Base-by-base conservation (phyloP, 2,888 invertebrate genomes). In the Cheilosia vernalis region DNA sequence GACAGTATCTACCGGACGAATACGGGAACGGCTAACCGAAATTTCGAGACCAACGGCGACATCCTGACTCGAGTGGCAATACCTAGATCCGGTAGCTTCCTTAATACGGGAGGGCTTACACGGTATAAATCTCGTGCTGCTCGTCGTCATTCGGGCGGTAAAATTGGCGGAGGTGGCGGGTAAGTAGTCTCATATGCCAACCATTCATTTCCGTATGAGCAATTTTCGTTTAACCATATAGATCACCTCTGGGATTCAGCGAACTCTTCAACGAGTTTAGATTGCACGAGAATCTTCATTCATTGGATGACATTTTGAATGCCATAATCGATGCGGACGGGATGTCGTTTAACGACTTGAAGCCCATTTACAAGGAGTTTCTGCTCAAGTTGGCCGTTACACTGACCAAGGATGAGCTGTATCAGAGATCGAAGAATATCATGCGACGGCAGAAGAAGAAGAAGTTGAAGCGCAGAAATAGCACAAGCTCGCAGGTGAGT, bases 291-390 rank as follows among this genome's bases (percentile, higher is more conserved):
- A 97, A 97, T 89, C 94, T 97, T 66, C 96, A 96, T 90, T 97
- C 96, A 74, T 95, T 97, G 92, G 97, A 97, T 90, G 97, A 97
- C 89, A 97, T 97, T 89, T 93, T 98, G 63, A 96, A 95, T 89
- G 96, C 96, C 89, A 97, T 98, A 90, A 97, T 98, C 89, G 96
- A 97, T 92, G 95, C 97, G 42, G 97, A 97, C 91, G 97, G 97
- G 80, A 97, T 97, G 97, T 97, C 97, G 72, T 97, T 97, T 92
- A 97, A 97, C 92, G 97, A 97, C 90, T 93, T 98, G 82, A 97
- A 97, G 91, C 97, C 97, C 53, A 96, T 97, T 86, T 97, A 98
- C 91, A 97, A 97, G 91, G 97, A 97, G 92, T 97, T 98, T 90
- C 93, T 98, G 60, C 92, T 97, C 44, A 97, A 97, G 92, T 92